phyloP scores from a whole-genome alignment of 2,888 invertebrate genomes.

The Aporophyla lueneburgensis region DNA sequence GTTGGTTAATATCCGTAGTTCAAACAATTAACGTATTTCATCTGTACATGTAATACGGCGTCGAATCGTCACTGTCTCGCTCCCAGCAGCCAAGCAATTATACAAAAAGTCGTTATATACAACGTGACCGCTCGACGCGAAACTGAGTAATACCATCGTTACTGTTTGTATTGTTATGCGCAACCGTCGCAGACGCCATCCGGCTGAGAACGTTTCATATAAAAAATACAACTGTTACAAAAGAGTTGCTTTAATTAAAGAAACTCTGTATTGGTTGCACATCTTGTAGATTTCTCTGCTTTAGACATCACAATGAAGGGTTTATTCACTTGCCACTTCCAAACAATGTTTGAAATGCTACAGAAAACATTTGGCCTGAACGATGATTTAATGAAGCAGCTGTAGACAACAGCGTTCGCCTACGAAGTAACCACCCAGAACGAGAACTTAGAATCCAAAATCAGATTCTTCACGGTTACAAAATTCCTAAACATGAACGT shows the following conservation, averaged over 20 bases:
- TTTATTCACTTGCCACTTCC: neutral
- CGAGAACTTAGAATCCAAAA: neutral
- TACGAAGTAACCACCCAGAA: neutral
- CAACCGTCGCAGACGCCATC: constrained; percentile 49
- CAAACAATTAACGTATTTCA: constrained; percentile 19
- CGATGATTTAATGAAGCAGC: neutral
- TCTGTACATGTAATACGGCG: constrained; percentile 22
- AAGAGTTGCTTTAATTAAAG: constrained; percentile 40
- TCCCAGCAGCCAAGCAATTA: constrained; percentile 46
- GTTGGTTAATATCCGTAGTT: constrained; percentile 23
- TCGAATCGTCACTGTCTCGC: constrained; percentile 17
- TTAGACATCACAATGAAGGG: neutral
- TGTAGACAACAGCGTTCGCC: neutral
- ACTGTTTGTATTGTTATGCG: constrained; percentile 53
- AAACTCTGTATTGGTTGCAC: constrained; percentile 15
- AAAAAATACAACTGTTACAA: constrained; percentile 37
- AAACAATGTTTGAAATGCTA: constrained; percentile 3
- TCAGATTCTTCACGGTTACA: neutral
- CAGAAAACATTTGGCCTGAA: neutral
- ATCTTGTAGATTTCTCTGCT: constrained; percentile 10
- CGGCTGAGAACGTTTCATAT: constrained; percentile 39
- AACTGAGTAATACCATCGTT: constrained; percentile 50
- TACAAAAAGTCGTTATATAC: constrained; percentile 54
- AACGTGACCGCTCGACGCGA: constrained; percentile 53
- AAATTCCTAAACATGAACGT: neutral